These are phyloP conservation scores for Apotomis capreana DNA, from an alignment of 2,888 invertebrate genomes.

Conservation along the genomic window DNA sequence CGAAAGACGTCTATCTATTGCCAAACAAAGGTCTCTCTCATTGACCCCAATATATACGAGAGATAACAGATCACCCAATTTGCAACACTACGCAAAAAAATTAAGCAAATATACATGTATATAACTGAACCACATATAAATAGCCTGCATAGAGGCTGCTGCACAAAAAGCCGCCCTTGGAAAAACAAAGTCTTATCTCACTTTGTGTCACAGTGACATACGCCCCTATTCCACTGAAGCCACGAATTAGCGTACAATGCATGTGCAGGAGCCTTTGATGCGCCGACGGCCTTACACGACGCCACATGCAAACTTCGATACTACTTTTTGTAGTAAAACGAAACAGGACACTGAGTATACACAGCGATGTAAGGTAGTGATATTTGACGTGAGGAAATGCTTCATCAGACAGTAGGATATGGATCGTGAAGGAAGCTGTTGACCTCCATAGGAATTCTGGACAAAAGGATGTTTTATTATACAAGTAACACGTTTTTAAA, in stretches of 20 bases:
- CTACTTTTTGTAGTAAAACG: constrained; percentile 13
- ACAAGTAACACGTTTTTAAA: too few relatives aligned
- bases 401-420: neutral
- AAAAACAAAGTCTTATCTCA: neutral
- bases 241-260: constrained; percentile 69
- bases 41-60: too few relatives aligned
- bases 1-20: too few relatives aligned
- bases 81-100: too few relatives aligned
- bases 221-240: constrained; percentile 34
- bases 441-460: too few relatives aligned
- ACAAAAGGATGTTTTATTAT: too few relatives aligned
- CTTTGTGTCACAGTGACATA: neutral
- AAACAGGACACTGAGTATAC: neutral
- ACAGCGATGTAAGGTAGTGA: neutral
- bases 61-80: too few relatives aligned
- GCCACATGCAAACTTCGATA: constrained; percentile 18
- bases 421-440: neutral
- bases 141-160: neutral
- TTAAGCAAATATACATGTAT: neutral
- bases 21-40: too few relatives aligned
- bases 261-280: constrained; percentile 55
- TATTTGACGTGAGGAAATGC: neutral
- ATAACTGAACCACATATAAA: constrained; percentile 15
- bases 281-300: constrained; percentile 43
- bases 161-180: neutral